Evolutionary conservation across 92 coral and sea anemone species (phyloP).

Genomic region (Pocillopora meandrina): DNA sequence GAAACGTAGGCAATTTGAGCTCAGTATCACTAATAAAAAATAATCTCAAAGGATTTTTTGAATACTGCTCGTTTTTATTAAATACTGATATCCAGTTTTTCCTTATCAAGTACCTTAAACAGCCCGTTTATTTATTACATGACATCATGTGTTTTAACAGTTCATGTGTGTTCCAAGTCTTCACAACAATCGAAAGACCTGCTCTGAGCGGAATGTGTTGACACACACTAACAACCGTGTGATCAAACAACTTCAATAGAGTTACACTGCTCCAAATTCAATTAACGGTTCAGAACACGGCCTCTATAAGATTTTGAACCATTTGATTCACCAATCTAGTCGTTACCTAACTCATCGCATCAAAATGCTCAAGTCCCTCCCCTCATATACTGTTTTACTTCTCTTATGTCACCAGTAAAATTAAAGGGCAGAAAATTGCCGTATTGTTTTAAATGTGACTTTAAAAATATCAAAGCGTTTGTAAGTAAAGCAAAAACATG

Average conservation of each 20-base stretch:
- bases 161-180: background rate
- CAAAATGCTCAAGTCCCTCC: background rate
- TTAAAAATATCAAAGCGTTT: background rate
- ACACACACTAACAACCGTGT: background rate
- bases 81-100: background rate
- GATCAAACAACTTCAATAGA: background rate
- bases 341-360: background rate
- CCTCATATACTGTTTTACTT: background rate
- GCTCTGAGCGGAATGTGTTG: background rate
- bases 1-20: background rate
- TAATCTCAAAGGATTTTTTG: background rate
- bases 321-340: no score
- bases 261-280: background rate
- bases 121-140: background rate
- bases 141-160: constrained; percentile 35
- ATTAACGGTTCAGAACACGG: background rate
- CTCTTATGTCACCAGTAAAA: background rate
- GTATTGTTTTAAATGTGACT: background rate
- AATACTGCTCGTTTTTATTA: background rate
- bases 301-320: no score
- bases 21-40: background rate
- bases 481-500: no score
- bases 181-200: constrained; percentile 1
- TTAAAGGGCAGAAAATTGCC: constrained; percentile 12
- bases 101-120: background rate